Conservation (phyloP, 2,797 vertebrate species). For the Anas georgica region DNA sequence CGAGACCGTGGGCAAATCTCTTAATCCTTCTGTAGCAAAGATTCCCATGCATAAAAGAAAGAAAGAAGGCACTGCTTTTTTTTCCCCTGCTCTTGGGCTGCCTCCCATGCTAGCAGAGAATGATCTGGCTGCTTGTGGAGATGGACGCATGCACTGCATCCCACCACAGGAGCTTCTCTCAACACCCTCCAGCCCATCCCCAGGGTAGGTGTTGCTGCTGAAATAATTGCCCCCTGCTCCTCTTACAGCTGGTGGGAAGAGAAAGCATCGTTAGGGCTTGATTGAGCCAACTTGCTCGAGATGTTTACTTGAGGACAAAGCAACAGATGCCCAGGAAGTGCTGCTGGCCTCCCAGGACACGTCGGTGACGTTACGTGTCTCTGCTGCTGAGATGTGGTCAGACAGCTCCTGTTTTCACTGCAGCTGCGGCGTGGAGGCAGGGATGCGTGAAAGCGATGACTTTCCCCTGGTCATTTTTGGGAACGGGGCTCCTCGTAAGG, state of each 20-base stretch:
- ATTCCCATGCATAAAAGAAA: background rate
- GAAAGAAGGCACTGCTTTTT: background rate
- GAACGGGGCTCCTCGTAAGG: slow-evolving; percentile 29
- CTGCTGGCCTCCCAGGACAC: background rate
- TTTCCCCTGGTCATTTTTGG: background rate
- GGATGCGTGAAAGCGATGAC: background rate
- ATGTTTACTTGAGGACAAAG: background rate
- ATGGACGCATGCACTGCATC: background rate
- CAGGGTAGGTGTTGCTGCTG: background rate
- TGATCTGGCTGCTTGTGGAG: background rate
- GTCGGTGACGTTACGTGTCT: background rate
- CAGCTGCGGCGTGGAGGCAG: background rate
- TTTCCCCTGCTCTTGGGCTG: background rate
- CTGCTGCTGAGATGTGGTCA: background rate
- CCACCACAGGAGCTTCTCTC: background rate
- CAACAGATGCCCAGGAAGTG: background rate
- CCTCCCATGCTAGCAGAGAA: background rate
- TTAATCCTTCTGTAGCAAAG: background rate
- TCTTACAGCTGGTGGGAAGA: background rate
- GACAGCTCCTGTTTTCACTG: background rate
- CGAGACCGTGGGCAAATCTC: background rate
- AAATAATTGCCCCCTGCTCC: background rate
- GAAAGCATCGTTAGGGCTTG: background rate
- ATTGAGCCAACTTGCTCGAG: background rate
- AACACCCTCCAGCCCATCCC: background rate